A percentile compares a stretch with the other conserved stretches of the same genome.
These are phyloP conservation scores for Drosophila asahinai DNA, from an alignment of 1,140 invertebrate genomes.

Conservation along the genomic window DNA sequence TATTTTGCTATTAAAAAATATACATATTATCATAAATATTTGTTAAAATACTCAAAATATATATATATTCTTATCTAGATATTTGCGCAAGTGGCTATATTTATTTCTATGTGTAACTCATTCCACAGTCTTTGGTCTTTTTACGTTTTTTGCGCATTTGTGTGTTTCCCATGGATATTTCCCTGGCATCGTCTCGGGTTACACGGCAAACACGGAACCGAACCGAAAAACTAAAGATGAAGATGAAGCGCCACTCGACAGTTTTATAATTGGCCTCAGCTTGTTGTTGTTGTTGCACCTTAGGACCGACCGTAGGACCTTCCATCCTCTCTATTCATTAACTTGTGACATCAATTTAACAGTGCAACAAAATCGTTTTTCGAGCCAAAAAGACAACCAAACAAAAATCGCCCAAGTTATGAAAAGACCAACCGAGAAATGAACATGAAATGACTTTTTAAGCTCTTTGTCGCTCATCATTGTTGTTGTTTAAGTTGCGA, in stretches of 20 bases:
- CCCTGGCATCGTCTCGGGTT: conserved; percentile 40
- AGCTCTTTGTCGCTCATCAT: conserved; percentile 25
- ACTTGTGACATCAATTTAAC: conserved; percentile 38
- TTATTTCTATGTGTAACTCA: conserved; percentile 1
- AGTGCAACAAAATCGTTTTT: conserved; percentile 31
- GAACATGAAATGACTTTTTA: conserved; percentile 42
- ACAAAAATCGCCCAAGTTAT: conserved; percentile 20
- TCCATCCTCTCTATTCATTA: conserved; percentile 16
- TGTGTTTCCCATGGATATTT: conserved; percentile 38
- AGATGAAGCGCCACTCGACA: conserved; percentile 20
- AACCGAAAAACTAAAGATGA: conserved; percentile 14
- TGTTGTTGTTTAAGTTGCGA: conserved; percentile 24
- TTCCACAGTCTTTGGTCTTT: conserved; percentile 8
- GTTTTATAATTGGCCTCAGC: conserved; percentile 52
- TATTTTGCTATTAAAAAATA: too few relatives aligned
- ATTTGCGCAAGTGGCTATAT: not conserved
- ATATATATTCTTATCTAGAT: too few relatives aligned
- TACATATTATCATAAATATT: too few relatives aligned
- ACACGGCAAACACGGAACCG: conserved; percentile 35
- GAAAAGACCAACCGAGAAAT: conserved; percentile 15
- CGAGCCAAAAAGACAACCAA: conserved; percentile 1
- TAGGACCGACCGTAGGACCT: not conserved
- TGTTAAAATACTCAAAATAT: too few relatives aligned
- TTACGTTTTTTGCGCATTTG: conserved; percentile 15
- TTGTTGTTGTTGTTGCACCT: conserved; percentile 10